Base-by-base conservation (phyloP, 2,797 vertebrate genomes). In the Eidolon dupreanum region DNA sequence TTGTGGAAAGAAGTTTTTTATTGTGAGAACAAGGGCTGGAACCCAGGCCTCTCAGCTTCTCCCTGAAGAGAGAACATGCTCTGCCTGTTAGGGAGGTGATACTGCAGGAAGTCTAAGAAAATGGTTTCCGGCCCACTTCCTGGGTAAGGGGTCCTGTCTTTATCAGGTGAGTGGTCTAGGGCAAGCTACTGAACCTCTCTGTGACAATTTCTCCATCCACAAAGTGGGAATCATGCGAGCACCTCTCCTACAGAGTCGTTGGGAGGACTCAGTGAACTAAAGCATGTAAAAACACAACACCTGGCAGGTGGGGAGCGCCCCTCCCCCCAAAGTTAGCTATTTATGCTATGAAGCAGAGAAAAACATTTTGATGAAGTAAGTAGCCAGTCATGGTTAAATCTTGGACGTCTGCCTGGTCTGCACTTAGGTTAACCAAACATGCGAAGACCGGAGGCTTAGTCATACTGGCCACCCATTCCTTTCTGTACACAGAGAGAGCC, bases 381-480 rank as follows among this genome's bases (percentile, higher is more conserved):
- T 61, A 77, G 41, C 70, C 38, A 41, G 66, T 81, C 57, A 31
- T 33, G 83, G 71, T 87, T 68, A 49, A 59, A 63, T 51, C 59
- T 82, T 96, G 96, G 96, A 94, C 92, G 85, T 26, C 46, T 93
- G 87, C 96, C 90, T 77, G 3, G 13, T 61, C 59, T 74, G 81
- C 68, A 83, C 73, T 96, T 95, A 82, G 63, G n/a, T 88, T 79
- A 96, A 88, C 51, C 73, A 97, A 95, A 96, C 95, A 94, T 24
- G 3, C 49, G 63, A 93, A 92, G 92, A 65, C 41, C 36, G 4
- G 88, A 93, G 63, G 71, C 57, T 97, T 84, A 96, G 77, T 96
- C 96, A 97, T 10, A 38, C 61, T 53, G 87, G 53, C 85, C 92
- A 78, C 90, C 41, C 63, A 61, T 38, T 92, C 28, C 71, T 92